Evolutionary conservation across 1,140 invertebrate genomes (phyloP), one percentile per base, ranked within the genome.

Genomic region (Delia radicum): DNA sequence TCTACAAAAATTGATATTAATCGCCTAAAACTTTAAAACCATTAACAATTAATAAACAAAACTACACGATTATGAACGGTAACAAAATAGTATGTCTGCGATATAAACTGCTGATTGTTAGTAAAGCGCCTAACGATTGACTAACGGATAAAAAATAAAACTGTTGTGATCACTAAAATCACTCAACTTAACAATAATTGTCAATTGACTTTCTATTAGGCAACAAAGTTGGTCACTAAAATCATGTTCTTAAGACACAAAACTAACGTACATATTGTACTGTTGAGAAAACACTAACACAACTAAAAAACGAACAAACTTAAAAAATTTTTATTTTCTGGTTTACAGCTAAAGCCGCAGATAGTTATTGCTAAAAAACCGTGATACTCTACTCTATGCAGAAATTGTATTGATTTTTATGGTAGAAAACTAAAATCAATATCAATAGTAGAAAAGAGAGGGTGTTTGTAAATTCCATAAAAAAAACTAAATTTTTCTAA

Each of bases 151-250:
- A 37, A 37, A n/a, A n/a, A n/a, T n/a, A 10, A 55, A 55, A 55
- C 48, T 21, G 21, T 55, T 55, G 48, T 55, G 48, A 55, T 55
- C 48, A 24, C 48, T 55, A 73, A 81, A 84, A 82, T 84, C 81
- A 81, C 78, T 82, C 81, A 77, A 84, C 79, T 79, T 81, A 65
- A 65, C 37, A 76, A 82, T 82, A 82, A 84, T 82, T 84, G 81
- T 84, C 82, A 84, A 84, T 84, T 84, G 82, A 84, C 82, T 84
- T 84, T 82, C 82, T 79, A 84, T 74, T 73, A 73, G 48, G 55
- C 65, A 69, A 33, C 15, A 69, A 69, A 33, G 63, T 67, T 67
- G 63, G 63, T 31, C 63, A 67, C n/a, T 31, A 67, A 67, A 15
- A 67, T 18, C 63, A 67, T 67, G 65, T 69, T 21, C 48, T 55